These are phyloP conservation scores for Antitype chi DNA, from an alignment of 2,888 invertebrate genomes.

Conservation along the genomic window DNA sequence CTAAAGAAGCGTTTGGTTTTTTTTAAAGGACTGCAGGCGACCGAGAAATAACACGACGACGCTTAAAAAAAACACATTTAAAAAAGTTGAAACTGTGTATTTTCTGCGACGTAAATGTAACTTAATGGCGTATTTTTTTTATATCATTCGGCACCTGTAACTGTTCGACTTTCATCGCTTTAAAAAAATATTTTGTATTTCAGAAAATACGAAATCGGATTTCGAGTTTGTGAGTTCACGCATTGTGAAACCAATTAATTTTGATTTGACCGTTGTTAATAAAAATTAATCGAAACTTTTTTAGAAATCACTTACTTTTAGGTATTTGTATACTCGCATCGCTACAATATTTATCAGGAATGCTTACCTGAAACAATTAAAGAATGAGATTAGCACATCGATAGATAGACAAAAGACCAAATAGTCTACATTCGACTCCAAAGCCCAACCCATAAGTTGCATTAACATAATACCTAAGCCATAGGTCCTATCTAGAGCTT, in stretches of 20 bases:
- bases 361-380: conserved; percentile 56
- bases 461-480: conserved; percentile 1
- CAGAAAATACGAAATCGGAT: conserved; percentile 45
- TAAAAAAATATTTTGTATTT: conserved; percentile 39
- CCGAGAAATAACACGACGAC: conserved; percentile 23
- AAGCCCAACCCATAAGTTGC: not conserved
- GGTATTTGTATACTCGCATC: not conserved
- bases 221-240: conserved; percentile 26
- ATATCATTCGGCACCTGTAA: conserved; percentile 36
- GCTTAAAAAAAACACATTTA: conserved; percentile 28
- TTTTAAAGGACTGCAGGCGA: conserved; percentile 25
- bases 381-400: conserved; percentile 11
- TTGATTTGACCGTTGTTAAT: conserved; percentile 33
- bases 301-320: conserved; percentile 39
- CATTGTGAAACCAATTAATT: conserved; percentile 45
- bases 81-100: conserved; percentile 22
- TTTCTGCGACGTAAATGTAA: conserved; percentile 21
- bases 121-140: conserved; percentile 41
- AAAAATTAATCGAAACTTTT: not conserved
- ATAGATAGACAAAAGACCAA: not conserved
- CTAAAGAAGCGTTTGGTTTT: conserved; percentile 25
- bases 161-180: conserved; percentile 48
- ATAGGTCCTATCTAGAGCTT: conserved; percentile 9
- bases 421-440: not conserved
- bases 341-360: conserved; percentile 7